Evolutionary conservation across 2,113 vertebrate species (phyloP).

Genomic region (Chaetodon auriga): DNA sequence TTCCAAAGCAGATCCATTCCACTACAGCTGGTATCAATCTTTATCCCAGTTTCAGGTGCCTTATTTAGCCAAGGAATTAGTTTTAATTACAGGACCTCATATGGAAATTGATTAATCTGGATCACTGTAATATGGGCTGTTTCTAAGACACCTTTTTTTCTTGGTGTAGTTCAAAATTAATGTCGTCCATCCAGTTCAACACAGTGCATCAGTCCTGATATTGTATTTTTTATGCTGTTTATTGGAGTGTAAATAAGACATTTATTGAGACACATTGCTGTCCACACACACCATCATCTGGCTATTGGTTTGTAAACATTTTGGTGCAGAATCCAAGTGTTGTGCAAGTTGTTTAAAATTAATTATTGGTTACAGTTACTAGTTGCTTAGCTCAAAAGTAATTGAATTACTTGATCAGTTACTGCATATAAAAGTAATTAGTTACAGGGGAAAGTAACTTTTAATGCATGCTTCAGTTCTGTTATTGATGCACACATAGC

Average conservation of each 20-base stretch:
- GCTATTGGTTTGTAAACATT: not conserved
- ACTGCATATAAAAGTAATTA: too few species aligned
- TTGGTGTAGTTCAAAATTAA: not conserved
- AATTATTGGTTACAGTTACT: too few species aligned
- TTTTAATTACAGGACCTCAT: slow-evolving; percentile 72
- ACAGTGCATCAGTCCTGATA: not conserved
- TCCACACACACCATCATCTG: not conserved
- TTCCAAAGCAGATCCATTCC: slow-evolving; percentile 58
- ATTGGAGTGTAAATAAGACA: not conserved
- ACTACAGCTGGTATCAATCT: slow-evolving; percentile 68
- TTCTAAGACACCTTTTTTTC: slow-evolving; percentile 6
- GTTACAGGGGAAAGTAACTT: too few species aligned
- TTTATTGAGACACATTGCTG: not conserved
- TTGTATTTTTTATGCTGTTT: not conserved
- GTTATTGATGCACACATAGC: too few species aligned
- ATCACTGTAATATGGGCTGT: slow-evolving; percentile 32
- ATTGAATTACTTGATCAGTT: too few species aligned
- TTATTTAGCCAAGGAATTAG: slow-evolving; percentile 67
- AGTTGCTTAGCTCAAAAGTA: too few species aligned
- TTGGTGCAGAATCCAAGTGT: not conserved
- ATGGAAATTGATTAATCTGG: slow-evolving; percentile 69
- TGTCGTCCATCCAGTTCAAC: not conserved
- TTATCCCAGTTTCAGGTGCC: slow-evolving; percentile 57
- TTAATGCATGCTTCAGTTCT: too few species aligned
- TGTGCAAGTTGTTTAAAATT: too few species aligned